Conservation (phyloP, 2,113 vertebrate genomes). For the Onychorhynchus coronatus region DNA sequence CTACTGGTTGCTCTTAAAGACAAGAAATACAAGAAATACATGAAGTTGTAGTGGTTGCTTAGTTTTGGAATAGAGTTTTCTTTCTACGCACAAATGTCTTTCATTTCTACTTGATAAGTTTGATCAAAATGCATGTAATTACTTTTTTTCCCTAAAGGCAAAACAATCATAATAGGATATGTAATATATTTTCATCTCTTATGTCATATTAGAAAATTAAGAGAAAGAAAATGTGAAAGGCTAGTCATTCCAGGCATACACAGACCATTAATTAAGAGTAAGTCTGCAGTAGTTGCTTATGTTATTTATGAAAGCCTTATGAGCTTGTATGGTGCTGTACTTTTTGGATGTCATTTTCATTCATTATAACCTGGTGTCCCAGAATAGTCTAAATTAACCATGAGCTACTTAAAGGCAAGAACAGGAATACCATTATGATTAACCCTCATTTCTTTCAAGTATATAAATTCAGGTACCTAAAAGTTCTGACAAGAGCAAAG, state of each 20-base stretch:
- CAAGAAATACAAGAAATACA: neutral
- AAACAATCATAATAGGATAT: neutral
- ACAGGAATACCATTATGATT: neutral
- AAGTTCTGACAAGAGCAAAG: neutral
- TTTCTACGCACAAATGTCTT: neutral
- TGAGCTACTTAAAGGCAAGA: neutral
- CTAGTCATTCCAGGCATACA: neutral
- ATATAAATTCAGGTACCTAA: neutral
- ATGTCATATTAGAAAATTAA: neutral
- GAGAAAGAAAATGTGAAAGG: neutral
- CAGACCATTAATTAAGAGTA: neutral
- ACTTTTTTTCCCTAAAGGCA: neutral
- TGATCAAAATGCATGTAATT: neutral
- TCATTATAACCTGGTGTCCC: neutral
- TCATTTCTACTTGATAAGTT: neutral
- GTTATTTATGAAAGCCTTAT: constrained; percentile 15
- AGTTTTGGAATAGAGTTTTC: neutral
- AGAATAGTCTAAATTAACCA: neutral
- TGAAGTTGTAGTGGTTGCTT: neutral
- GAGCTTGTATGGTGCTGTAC: neutral
- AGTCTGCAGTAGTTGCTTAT: neutral
- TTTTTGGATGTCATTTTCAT: neutral
- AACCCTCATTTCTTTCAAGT: neutral
- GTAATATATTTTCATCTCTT: neutral
- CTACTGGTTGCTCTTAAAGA: neutral